Conservation (phyloP, 2,888 invertebrate species). For the Digitonthophagus gazella region DNA sequence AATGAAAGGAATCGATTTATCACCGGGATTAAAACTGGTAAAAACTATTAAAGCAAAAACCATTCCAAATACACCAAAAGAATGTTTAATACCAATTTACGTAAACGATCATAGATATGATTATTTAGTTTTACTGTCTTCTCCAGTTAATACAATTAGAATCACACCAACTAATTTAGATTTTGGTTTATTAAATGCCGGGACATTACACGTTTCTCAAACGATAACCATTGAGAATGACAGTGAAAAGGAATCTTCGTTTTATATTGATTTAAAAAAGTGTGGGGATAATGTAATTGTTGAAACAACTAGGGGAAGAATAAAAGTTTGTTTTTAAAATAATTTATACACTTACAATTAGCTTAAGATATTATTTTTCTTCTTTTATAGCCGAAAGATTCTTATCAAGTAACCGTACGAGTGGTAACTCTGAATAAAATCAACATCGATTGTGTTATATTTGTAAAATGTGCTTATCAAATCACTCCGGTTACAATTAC, state of each 20-base stretch:
- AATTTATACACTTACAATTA: too few relatives aligned
- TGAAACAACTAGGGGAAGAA: neutral
- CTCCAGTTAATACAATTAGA: neutral
- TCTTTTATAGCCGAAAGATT: neutral
- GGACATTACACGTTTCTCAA: neutral
- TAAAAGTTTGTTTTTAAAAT: neutral
- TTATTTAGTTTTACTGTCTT: neutral
- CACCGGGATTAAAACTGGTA: neutral
- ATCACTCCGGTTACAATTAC: neutral
- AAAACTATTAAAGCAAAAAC: neutral
- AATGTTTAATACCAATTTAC: slow-evolving; percentile 3
- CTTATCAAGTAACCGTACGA: neutral
- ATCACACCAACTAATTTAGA: neutral
- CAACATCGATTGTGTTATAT: neutral
- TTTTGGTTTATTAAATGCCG: slow-evolving; percentile 5
- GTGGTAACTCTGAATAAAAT: neutral
- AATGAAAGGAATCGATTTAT: neutral
- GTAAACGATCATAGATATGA: slow-evolving; percentile 3
- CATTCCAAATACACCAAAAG: neutral
- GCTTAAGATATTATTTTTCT: too few relatives aligned
- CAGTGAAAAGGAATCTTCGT: neutral
- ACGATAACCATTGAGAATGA: neutral
- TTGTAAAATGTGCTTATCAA: slow-evolving; percentile 6
- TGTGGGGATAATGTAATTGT: slow-evolving; percentile 5
- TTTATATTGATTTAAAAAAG: neutral